Evolutionary conservation across 2,113 vertebrate species (phyloP).

Genomic region (Sylvia atricapilla): DNA sequence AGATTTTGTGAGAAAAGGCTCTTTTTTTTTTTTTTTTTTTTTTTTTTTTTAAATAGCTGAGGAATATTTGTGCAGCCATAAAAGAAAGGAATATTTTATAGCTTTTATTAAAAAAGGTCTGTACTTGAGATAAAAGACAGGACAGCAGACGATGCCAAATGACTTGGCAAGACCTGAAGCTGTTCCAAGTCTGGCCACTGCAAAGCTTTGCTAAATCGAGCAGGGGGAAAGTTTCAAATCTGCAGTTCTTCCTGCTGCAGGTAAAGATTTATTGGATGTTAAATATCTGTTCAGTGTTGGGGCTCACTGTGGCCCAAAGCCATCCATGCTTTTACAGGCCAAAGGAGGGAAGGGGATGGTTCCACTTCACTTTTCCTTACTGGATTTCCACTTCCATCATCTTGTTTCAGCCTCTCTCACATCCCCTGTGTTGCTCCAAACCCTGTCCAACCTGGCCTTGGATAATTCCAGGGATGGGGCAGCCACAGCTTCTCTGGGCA

Average conservation of each 20-base stretch:
- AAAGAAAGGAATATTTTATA: constrained; percentile 17
- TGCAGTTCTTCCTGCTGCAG: background rate
- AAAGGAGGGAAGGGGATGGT: background rate
- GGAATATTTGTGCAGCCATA: constrained; percentile 13
- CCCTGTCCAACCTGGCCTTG: background rate
- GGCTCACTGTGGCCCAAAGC: background rate
- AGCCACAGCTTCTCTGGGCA: background rate
- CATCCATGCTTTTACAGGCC: background rate
- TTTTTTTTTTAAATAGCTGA: background rate
- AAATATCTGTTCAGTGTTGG: background rate
- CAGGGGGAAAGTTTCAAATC: background rate
- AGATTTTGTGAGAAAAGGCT: background rate
- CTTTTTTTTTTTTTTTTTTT: background rate
- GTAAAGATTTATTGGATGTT: constrained; percentile 32
- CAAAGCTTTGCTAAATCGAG: constrained; percentile 6
- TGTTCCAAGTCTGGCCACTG: background rate
- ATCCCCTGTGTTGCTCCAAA: background rate
- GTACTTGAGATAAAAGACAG: constrained; percentile 4
- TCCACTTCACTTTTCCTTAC: background rate
- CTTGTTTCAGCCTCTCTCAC: background rate
- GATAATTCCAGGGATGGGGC: background rate
- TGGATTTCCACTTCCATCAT: background rate
- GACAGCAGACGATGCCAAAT: background rate
- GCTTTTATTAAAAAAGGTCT: background rate
- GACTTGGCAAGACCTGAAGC: constrained; percentile 1